phyloP scores from a whole-genome alignment of 2,113 vertebrate species.

The Aramus guarauna region DNA sequence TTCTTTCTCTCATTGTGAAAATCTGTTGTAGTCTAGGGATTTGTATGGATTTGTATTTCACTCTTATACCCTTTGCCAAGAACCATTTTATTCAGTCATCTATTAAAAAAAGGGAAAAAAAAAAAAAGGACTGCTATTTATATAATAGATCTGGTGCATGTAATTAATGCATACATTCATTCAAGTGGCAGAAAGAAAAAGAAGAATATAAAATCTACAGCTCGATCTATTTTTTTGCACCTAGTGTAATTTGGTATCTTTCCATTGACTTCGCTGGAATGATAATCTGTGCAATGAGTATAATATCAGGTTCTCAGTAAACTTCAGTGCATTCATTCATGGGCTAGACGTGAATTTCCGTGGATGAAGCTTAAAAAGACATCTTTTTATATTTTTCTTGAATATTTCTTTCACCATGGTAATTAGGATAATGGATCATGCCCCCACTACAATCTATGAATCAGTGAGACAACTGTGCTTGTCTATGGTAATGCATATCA shows the following conservation, averaged over 20 bases:
- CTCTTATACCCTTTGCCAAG: background rate
- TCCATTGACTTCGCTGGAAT: background rate
- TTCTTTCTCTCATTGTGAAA: background rate
- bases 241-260: background rate
- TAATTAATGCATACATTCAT: background rate
- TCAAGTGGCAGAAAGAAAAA: background rate
- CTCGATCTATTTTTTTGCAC: background rate
- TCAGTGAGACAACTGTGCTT: conserved; percentile 12
- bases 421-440: conserved; percentile 17
- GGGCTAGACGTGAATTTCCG: background rate
- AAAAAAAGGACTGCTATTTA: background rate
- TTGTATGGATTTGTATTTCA: background rate
- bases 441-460: background rate
- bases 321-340: background rate
- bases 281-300: background rate
- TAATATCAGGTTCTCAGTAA: background rate
- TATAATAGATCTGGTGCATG: background rate
- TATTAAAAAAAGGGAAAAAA: background rate
- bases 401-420: conserved; percentile 8
- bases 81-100: background rate
- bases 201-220: background rate
- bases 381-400: background rate
- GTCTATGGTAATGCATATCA: conserved; percentile 8
- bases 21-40: background rate
- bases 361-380: background rate